Conservation (phyloP, 2,797 vertebrate genomes). For the Scolopax rusticola region DNA sequence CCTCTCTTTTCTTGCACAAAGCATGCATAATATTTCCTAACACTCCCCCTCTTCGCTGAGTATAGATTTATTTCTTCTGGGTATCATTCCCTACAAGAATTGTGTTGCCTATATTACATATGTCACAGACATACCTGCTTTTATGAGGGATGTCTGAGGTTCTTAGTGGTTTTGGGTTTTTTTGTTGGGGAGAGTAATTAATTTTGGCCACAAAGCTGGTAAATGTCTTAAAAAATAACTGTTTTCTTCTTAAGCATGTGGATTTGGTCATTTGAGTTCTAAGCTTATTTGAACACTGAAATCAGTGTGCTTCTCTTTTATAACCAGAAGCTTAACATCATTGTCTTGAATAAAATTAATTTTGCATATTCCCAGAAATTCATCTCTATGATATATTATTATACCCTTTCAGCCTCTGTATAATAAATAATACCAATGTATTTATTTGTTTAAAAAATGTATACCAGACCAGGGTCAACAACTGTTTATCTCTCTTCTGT, state of each 20-base stretch:
- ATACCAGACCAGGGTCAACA: neutral
- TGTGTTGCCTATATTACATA: neutral
- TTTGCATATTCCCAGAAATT: neutral
- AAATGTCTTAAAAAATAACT: neutral
- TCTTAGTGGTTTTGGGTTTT: neutral
- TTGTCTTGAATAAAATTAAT: neutral
- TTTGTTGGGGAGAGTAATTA: accelerated
- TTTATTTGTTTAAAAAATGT: neutral
- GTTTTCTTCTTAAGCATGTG: neutral
- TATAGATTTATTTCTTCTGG: neutral
- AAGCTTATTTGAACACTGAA: neutral
- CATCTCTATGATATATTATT: neutral
- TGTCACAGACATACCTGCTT: neutral
- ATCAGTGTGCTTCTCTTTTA: neutral
- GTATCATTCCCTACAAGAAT: neutral
- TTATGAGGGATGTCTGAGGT: accelerated
- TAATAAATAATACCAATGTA: neutral
- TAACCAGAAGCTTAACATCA: neutral
- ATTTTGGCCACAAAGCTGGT: neutral
- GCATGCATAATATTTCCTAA: neutral
- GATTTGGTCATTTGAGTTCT: neutral
- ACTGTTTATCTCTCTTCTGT: neutral
- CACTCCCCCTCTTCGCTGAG: neutral
- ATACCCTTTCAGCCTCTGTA: neutral
- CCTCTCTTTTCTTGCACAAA: neutral